Evolutionary conservation across 2,888 invertebrate genomes (phyloP), one percentile per base, ranked within the genome.

Genomic region (Subacronicta megacephala): DNA sequence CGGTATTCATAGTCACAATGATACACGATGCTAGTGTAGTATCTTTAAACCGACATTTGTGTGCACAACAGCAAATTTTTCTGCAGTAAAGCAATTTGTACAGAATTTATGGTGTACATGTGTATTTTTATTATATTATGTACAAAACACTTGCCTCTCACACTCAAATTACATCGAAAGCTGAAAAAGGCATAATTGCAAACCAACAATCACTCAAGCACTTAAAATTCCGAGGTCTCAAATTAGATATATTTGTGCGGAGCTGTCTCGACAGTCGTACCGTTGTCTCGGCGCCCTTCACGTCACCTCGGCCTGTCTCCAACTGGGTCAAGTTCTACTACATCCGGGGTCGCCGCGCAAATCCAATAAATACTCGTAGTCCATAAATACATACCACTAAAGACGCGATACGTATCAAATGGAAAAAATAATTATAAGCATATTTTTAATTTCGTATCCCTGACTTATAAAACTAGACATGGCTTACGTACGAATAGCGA

Each of bases 321-420:
- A 60, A 50, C 31, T 43, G 46, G 64, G 64, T 65, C 61, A 60
- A 65, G 67, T 33, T 29, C 44, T 26, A 37, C 7, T 10, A 18
- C 44, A n/a, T n/a, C 17, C 49, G 35, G 31, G 26, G 53, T 16
- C 35, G 36, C 16, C 15, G 35, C n/a, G 9, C 43, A 15, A 18
- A 40, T 49, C 29, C n/a, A 15, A 23, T 9, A 20, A 37, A 17
- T 35, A n/a, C n/a, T n/a, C n/a, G n/a, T n/a, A 49, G 33, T 36
- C 31, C 35, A 60, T 52, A 42, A 33, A n/a, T n/a, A n/a, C n/a
- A n/a, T n/a, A n/a, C n/a, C n/a, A n/a, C n/a, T n/a, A n/a, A n/a
- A n/a, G n/a, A n/a, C n/a, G n/a, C n/a, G n/a, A n/a, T n/a, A n/a
- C n/a, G n/a, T n/a, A n/a, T n/a, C n/a, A n/a, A n/a, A n/a, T n/a